Percentiles rank a stretch among this genome's conserved stretches.
Conservation (phyloP, 1,140 invertebrate genomes). For the Paralvinella palmiformis region DNA sequence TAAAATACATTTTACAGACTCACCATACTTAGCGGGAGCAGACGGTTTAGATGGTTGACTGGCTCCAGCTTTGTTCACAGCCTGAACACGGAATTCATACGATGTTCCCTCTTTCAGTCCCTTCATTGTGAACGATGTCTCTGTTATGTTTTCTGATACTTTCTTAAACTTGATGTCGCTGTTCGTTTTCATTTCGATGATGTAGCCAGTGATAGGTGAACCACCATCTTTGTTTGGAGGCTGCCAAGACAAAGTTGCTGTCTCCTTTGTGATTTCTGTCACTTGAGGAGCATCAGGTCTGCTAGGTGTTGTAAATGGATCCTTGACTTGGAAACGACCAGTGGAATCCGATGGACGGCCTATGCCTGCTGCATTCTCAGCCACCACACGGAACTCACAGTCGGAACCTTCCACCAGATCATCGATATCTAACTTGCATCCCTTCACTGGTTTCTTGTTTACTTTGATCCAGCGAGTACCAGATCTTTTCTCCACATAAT, state of each 20-base stretch:
- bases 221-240: conserved; percentile 85
- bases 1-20: not conserved
- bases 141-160: conserved; percentile 83
- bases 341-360: conserved; percentile 90
- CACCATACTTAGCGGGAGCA: conserved; percentile 65
- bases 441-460: conserved; percentile 66
- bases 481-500: conserved; percentile 65
- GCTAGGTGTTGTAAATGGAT: conserved; percentile 61
- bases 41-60: conserved; percentile 87
- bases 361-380: conserved; percentile 94
- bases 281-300: conserved; percentile 79
- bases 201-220: conserved; percentile 91
- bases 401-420: conserved; percentile 88
- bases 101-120: conserved; percentile 86
- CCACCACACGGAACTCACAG: conserved; percentile 88
- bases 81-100: conserved; percentile 94
- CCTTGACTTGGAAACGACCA: conserved; percentile 60
- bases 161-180: conserved; percentile 55
- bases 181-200: conserved; percentile 67
- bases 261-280: conserved; percentile 89
- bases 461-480: conserved; percentile 53
- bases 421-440: conserved; percentile 62
- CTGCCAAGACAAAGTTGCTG: conserved; percentile 88
- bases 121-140: conserved; percentile 53
- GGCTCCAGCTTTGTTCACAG: conserved; percentile 90